These are phyloP conservation scores for Drosophila formosana DNA, from an alignment of 2,888 invertebrate genomes.

Conservation along the genomic window DNA sequence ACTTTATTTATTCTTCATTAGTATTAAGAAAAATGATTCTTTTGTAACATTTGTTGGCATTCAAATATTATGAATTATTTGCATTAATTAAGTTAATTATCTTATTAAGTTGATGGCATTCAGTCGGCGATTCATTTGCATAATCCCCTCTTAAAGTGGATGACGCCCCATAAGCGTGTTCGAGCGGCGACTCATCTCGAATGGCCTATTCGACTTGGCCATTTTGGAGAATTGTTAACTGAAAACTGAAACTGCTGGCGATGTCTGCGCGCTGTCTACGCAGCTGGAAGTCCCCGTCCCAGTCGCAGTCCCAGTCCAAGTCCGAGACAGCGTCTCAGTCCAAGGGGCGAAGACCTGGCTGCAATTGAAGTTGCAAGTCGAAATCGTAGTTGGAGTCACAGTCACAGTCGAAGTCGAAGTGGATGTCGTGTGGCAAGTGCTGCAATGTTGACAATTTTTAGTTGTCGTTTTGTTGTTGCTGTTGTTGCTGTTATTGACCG, in stretches of 20 bases:
- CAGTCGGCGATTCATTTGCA: not conserved
- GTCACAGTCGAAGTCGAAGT: constrained; percentile 28
- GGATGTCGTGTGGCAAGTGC: constrained; percentile 70
- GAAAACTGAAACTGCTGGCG: constrained; percentile 47
- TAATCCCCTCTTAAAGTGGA: constrained; percentile 6
- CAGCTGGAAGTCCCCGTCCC: constrained; percentile 70
- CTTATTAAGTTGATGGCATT: constrained; percentile 1
- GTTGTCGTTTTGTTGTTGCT: constrained; percentile 31
- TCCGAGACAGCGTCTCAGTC: constrained; percentile 2
- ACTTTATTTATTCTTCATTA: not conserved
- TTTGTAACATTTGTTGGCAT: not conserved
- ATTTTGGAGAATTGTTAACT: constrained; percentile 53
- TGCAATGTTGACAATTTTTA: constrained; percentile 75
- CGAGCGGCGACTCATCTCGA: constrained; percentile 28
- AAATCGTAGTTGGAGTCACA: constrained; percentile 15
- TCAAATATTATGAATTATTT: constrained; percentile 4
- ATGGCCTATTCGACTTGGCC: constrained; percentile 18
- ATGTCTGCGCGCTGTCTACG: constrained; percentile 75
- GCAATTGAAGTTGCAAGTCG: constrained; percentile 22
- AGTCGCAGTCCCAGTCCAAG: constrained; percentile 21
- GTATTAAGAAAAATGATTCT: not conserved
- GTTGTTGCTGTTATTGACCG: constrained; percentile 44
- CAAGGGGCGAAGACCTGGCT: constrained; percentile 34
- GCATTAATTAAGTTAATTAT: constrained; percentile 13
- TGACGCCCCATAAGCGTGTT: constrained; percentile 47